Base-by-base conservation (phyloP, 2,113 vertebrate species). In the Synchiropus splendidus region DNA sequence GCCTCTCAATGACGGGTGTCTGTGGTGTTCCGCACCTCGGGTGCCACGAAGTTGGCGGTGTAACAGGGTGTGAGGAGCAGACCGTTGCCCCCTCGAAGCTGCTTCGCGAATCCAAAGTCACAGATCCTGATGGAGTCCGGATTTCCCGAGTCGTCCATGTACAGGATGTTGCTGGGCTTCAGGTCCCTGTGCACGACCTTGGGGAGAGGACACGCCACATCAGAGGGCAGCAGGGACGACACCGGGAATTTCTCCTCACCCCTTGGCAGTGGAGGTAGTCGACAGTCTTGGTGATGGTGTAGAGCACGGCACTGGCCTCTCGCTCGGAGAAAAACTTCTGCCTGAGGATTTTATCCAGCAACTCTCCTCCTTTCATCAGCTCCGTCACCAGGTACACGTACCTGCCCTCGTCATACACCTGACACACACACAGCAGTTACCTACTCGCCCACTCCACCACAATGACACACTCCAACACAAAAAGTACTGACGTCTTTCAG, bases 261-360 rank as follows among this genome's bases (percentile, higher is more conserved):
- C 92, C 94, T 85, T 98, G 93, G 82, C 91, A 92, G 82, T 97
- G 93, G 83, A 98, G 89, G 80, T 97, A 98, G 73, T 96, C 92
- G 58, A 94, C 90, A 5, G 94, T 94, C 82, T 95, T 94, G 16
- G 91, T 78, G 65, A 98, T 92, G 36, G 92, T 91, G 82, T 88
- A 95, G 1, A 98, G 78, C 6, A 96, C 91, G 39, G 91, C 91
- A 2, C 92, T 92, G 58, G 94, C 94, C 70, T 98, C 93, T 12
- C 89, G 75, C 70, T 98, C 95, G 0, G 93, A 96, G 79, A 98
- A 98, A 65, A 88, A 94, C 64, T 98, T 97, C 82, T 97, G 89
- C 47, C 92, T 78, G 59, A 98, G 90, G 70, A 98, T 98, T 35
- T 85, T 84, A 63, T 98, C 94, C 37, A 98, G 83, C 58, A 98